Evolutionary conservation across 2,113 vertebrate genomes (phyloP), one percentile per base, ranked within the genome.

Genomic region (Phalacrocorax brasilianus): DNA sequence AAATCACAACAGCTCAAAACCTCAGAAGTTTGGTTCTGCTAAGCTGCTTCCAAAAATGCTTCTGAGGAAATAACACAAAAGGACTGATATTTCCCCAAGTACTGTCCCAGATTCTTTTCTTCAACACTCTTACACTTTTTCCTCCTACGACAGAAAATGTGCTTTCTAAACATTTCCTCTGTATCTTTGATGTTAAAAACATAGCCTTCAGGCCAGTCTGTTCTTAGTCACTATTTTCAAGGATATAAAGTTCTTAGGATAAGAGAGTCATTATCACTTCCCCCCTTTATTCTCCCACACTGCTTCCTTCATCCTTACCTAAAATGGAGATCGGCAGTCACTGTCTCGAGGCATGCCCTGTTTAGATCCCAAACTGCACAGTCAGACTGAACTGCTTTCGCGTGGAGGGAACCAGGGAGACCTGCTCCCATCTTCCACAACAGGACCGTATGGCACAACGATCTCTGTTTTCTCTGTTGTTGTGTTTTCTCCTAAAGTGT

Each of bases 161-260:
- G 76, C 86, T 96, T 61, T 89, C 94, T 67, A 52, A 95, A 92
- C 86, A 33, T 20, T 78, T 59, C 86, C 73, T 32, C 85, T 44
- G 62, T 33, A 50, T 56, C 85, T 94, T 44, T 94, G 93, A 94
- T 81, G 95, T 86, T 68, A 32, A 47, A 93, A 67, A 47, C 71
- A 66, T 9, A 81, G 55, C 90, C 93, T 84, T 65, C 30, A 14
- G 92, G 93, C 90, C 83, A 52, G 42, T 13, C 90, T 95, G 85
- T 63, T 96, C 68, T 9, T 32, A 93, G 81, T 35, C 67, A 13
- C 62, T 50, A 9, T 59, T 73, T 56, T 44, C 79, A 84, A 84
- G 91, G 67, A 32, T 38, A 16, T 11, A 18, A 77, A 92, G n/a
- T 49, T 93, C 85, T 83, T 68, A 45, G 56, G n/a, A 20, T 73